Evolutionary conservation across 2,113 vertebrate genomes (phyloP).

Genomic region (Eubucco bourcierii): DNA sequence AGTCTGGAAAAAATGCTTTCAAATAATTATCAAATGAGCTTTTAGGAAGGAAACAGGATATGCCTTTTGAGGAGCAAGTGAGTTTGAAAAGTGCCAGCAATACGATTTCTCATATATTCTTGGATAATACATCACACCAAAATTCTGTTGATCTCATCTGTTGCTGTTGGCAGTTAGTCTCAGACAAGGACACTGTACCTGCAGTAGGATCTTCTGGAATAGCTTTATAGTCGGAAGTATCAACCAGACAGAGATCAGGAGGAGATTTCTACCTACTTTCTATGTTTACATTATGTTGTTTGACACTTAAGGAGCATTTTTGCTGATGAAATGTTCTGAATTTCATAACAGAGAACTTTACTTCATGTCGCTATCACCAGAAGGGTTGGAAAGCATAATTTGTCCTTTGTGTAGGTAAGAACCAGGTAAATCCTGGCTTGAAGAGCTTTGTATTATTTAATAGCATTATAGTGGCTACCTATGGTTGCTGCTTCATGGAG

Average conservation of each 20-base stretch:
- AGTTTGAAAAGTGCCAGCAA: background rate
- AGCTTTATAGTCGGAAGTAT: background rate
- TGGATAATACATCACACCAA: background rate
- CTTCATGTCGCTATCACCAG: background rate
- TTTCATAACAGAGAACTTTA: background rate
- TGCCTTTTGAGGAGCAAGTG: background rate
- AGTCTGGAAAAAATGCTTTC: background rate
- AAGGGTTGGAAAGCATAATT: background rate
- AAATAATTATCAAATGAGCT: background rate
- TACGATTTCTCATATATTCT: background rate
- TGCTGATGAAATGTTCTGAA: background rate
- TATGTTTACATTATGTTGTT: background rate
- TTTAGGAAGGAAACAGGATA: background rate
- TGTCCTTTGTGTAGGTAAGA: background rate
- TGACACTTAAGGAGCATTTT: background rate
- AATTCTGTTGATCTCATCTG: background rate
- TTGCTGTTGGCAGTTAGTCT: background rate
- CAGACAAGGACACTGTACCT: background rate
- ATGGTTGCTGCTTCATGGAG: background rate
- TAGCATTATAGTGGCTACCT: background rate
- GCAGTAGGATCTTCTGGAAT: background rate
- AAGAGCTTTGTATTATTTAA: background rate
- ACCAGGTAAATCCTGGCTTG: background rate
- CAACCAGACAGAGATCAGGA: background rate
- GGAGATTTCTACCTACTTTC: background rate